phyloP scores from a whole-genome alignment of 1,140 invertebrate genomes.

The Hermetia illucens region DNA sequence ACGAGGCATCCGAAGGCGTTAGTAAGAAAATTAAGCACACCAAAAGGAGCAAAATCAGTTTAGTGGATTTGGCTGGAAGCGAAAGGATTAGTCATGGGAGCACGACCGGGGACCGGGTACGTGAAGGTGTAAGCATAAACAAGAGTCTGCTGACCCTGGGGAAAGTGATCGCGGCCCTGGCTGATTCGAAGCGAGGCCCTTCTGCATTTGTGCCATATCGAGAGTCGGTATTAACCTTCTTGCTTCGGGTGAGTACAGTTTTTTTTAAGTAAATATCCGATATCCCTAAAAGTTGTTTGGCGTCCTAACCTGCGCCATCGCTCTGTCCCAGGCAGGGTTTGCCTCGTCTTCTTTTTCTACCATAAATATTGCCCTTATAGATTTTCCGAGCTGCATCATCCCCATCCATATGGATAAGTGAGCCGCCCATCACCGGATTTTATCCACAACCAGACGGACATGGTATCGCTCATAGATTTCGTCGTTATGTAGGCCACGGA shows the following conservation, averaged over 20 bases:
- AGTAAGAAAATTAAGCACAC: conserved; percentile 15
- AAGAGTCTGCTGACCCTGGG: conserved; percentile 58
- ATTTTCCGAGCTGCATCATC: no score
- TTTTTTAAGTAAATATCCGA: no score
- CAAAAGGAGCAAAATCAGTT: conserved; percentile 58
- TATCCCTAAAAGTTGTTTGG: no score
- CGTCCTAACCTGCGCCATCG: no score
- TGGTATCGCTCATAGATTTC: no score
- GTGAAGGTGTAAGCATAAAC: conserved; percentile 53
- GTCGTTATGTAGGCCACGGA: no score
- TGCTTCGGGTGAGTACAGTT: conserved; percentile 46
- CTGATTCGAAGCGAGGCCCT: conserved; percentile 40
- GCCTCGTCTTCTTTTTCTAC: no score
- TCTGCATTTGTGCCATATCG: conserved; percentile 70
- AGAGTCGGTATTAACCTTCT: conserved; percentile 81
- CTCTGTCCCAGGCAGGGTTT: no score
- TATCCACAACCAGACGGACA: no score
- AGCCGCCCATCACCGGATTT: no score
- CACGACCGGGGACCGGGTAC: conserved; percentile 53
- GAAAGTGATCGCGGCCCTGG: conserved; percentile 51
- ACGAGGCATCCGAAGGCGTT: conserved; percentile 10
- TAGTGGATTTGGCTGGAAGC: conserved; percentile 77
- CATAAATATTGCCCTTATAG: no score
- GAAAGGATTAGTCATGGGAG: conserved; percentile 55
- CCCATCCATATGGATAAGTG: no score